phyloP scores from a whole-genome alignment of 2,797 vertebrate genomes.

The Gallinago stenura region DNA sequence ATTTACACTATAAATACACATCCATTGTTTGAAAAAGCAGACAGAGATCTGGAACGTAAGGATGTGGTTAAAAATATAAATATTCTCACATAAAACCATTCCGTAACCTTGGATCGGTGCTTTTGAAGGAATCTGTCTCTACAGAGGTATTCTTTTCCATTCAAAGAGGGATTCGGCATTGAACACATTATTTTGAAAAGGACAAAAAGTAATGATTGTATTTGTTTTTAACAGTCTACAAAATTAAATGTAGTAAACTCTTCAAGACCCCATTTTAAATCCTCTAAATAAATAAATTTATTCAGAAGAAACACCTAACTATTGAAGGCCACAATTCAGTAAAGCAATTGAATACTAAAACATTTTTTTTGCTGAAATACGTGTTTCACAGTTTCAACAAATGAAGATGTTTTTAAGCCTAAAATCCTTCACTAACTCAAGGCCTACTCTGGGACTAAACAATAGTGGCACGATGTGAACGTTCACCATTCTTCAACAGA shows the following conservation, averaged over 20 bases:
- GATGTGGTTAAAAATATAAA: slow-evolving; percentile 11
- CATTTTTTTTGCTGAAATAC: slow-evolving; percentile 10
- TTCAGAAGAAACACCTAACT: not conserved
- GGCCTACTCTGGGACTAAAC: not conserved
- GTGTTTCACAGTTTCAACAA: not conserved
- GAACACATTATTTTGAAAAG: slow-evolving; percentile 25
- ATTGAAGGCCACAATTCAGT: slow-evolving; percentile 4
- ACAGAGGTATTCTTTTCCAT: not conserved
- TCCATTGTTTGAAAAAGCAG: slow-evolving; percentile 59
- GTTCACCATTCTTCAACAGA: not conserved
- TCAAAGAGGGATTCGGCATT: slow-evolving; percentile 14
- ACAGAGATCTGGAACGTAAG: slow-evolving; percentile 27
- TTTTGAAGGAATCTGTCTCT: slow-evolving; percentile 27
- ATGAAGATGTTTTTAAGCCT: not conserved
- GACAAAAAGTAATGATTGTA: slow-evolving; percentile 9
- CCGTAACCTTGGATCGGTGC: not conserved
- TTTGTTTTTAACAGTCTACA: slow-evolving; percentile 30
- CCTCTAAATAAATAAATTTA: slow-evolving; percentile 32
- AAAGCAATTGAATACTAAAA: slow-evolving; percentile 25
- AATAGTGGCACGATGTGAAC: not conserved
- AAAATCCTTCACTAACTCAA: slow-evolving; percentile 16
- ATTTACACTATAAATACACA: slow-evolving; percentile 61
- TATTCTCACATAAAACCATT: slow-evolving; percentile 33
- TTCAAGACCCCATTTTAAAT: not conserved
- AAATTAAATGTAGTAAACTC: slow-evolving; percentile 31